Percentiles rank a stretch among this genome's conserved stretches.
Evolutionary conservation across 2,888 invertebrate genomes (phyloP).

Genomic region (Toxonevra muliebris): DNA sequence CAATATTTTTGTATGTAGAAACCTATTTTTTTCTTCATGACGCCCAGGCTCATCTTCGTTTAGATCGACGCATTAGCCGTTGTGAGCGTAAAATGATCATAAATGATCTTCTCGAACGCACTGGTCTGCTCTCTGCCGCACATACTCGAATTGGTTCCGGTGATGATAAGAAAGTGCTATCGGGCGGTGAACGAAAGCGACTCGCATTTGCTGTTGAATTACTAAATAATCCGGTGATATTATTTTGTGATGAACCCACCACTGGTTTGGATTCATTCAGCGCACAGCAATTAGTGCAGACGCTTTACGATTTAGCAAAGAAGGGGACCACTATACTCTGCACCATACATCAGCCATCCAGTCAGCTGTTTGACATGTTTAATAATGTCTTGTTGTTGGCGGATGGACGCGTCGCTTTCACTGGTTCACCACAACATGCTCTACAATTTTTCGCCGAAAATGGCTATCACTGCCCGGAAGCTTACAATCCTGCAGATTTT

Average conservation of each 20-base stretch:
- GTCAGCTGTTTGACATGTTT: slow-evolving; percentile 85
- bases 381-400: slow-evolving; percentile 82
- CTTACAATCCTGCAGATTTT: slow-evolving; percentile 91
- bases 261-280: slow-evolving; percentile 93
- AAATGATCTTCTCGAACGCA: slow-evolving; percentile 74
- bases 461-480: slow-evolving; percentile 80
- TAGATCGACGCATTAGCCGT: slow-evolving; percentile 74
- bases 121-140: slow-evolving; percentile 76
- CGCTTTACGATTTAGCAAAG: slow-evolving; percentile 75
- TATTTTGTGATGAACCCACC: slow-evolving; percentile 97
- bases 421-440: slow-evolving; percentile 76
- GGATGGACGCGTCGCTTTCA: slow-evolving; percentile 86
- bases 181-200: slow-evolving; percentile 93
- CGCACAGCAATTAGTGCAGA: slow-evolving; percentile 82
- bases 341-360: slow-evolving; percentile 95
- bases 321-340: slow-evolving; percentile 88
- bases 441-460: slow-evolving; percentile 77
- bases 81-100: slow-evolving; percentile 74
- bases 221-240: slow-evolving; percentile 87
- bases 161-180: slow-evolving; percentile 81
- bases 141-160: slow-evolving; percentile 82
- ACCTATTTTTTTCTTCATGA: too few species aligned
- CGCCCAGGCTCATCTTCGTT: slow-evolving; percentile 79
- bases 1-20: background rate
- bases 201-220: slow-evolving; percentile 91